Base-by-base conservation (phyloP, 2,113 vertebrate genomes). In the Planiliza haematocheilus region DNA sequence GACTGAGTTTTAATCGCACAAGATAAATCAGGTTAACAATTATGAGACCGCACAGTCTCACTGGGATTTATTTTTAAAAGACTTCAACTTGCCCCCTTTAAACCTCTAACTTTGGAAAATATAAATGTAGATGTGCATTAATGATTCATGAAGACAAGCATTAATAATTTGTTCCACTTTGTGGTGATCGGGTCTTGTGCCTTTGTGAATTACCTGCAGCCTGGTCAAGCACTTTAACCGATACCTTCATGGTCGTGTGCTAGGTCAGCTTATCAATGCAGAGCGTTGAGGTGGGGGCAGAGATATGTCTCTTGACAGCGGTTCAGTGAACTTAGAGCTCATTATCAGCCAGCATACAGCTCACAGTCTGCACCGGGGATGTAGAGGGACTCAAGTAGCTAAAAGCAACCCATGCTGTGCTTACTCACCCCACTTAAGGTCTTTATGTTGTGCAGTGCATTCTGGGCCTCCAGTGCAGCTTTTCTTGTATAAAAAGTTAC, bases 391-490 rank as follows among this genome's bases (percentile, higher is more conserved):
- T 79, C 62, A 67, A 73, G 83, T 64, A 78, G 68, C 81, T 82
- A 82, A 86, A 82, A 76, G 79, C 67, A 70, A 74, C 60, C 52
- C 77, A 79, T 67, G 74, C 79, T 74, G 79, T 73, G 93, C 90
- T 82, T 94, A 97, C 97, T 98, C 96, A 98, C 97, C 97, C 96
- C 97, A 96, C 95, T 96, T 97, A 98, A 97, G 94, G 97, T 98
- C 96, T 98, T 98, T 96, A 98, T 98, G 95, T 98, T 98, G 95
- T 98, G 97, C 95, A 98, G 95, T 92, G 96, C 97, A 95, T 98
- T 98, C 95, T 98, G 97, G 94, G 97, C 97, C 91, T 98, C 97
- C 93, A 98, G 96, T 94, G 97, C 97, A 91, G 97, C 96, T 96
- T 98, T 98, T 95, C 96, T 96, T 92, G 96, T 98, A 96, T 98